Conservation (phyloP, 1,140 invertebrate genomes). For the Papilio polytes region DNA sequence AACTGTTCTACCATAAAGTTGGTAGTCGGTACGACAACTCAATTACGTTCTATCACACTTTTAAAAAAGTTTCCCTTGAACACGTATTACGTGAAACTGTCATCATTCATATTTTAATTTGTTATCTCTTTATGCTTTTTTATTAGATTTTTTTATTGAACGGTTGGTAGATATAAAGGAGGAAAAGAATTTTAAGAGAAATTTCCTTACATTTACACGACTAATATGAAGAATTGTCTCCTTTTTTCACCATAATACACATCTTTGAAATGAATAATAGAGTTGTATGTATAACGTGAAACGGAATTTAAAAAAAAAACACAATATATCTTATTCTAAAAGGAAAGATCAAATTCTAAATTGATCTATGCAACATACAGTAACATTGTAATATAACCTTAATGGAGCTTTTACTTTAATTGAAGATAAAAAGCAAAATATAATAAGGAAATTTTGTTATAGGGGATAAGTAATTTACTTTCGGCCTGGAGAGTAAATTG, state of each 20-base stretch:
- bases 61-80: neutral
- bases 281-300: too few relatives aligned
- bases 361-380: neutral
- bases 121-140: neutral
- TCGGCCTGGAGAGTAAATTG: conserved; percentile 9
- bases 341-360: neutral
- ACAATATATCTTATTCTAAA: neutral
- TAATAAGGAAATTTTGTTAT: conserved; percentile 21
- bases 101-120: neutral
- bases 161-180: too few relatives aligned
- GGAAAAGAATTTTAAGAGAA: too few relatives aligned
- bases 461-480: conserved; percentile 17
- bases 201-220: too few relatives aligned
- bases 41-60: conserved; percentile 21
- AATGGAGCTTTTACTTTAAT: conserved; percentile 21
- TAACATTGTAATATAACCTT: neutral
- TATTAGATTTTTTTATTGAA: too few relatives aligned
- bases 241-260: too few relatives aligned
- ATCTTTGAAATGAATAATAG: too few relatives aligned
- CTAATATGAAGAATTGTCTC: too few relatives aligned
- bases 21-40: conserved; percentile 29
- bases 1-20: conserved; percentile 29
- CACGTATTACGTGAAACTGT: neutral
- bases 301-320: too few relatives aligned
- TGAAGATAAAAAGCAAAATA: conserved; percentile 20